Percentiles rank a stretch among this genome's conserved stretches.
These are phyloP conservation scores for Eulemur albifrons DNA, from an alignment of 2,797 vertebrate species.

Conservation along the genomic window DNA sequence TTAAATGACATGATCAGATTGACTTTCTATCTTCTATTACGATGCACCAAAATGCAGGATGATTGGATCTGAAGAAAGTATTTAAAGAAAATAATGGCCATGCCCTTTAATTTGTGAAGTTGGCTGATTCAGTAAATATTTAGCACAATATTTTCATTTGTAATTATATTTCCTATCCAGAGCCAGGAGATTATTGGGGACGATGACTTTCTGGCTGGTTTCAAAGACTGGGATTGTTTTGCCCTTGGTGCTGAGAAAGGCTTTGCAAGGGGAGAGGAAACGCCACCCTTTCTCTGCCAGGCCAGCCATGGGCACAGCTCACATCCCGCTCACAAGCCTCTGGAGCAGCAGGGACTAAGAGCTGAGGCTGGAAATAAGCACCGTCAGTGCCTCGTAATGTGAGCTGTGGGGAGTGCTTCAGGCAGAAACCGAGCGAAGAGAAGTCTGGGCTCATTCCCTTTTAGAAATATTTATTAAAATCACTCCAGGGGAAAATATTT, in stretches of 20 bases:
- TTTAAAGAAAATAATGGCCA: background rate
- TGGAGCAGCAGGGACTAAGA: background rate
- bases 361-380: background rate
- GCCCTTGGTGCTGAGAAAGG: background rate
- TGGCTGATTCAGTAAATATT: constrained; percentile 1
- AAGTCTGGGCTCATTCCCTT: background rate
- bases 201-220: background rate
- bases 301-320: background rate
- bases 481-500: background rate
- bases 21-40: background rate
- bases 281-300: background rate
- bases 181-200: background rate
- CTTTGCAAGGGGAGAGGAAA: background rate
- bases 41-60: background rate
- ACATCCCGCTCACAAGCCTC: background rate
- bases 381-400: background rate
- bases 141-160: background rate
- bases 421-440: background rate
- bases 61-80: background rate
- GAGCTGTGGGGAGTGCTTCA: background rate
- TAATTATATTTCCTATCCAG: background rate
- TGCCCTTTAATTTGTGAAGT: background rate
- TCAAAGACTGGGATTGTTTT: constrained; percentile 25
- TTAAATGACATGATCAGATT: background rate
- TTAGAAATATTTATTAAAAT: constrained; percentile 52